phyloP scores from a whole-genome alignment of 2,888 invertebrate species.

The Theretra japonica region DNA sequence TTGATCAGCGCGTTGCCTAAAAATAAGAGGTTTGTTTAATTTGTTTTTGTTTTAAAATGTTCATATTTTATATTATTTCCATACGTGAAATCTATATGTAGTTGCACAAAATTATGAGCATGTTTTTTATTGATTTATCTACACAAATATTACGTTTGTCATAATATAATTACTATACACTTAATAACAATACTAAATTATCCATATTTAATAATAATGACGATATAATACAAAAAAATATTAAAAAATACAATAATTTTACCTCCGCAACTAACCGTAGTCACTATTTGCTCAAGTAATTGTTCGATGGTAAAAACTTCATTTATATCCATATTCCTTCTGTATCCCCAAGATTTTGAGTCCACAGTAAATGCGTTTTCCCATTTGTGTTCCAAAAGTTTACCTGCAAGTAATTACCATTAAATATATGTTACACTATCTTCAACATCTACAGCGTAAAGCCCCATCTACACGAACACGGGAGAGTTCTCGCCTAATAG shows the following conservation, averaged over 20 bases:
- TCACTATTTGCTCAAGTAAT: conserved; percentile 88
- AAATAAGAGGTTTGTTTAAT: background rate
- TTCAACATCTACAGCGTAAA: background rate
- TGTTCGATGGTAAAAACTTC: conserved; percentile 89
- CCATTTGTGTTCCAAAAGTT: conserved; percentile 91
- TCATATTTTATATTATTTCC: background rate
- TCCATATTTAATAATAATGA: background rate
- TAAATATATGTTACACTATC: background rate
- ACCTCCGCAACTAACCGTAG: conserved; percentile 94
- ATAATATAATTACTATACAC: too few species aligned
- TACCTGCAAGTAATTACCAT: conserved; percentile 52
- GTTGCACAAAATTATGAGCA: too few species aligned
- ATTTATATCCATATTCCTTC: conserved; percentile 87
- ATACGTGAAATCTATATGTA: too few species aligned
- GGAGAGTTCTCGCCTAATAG: too few species aligned
- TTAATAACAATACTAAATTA: background rate
- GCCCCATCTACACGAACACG: too few species aligned
- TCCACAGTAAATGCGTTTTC: conserved; percentile 98
- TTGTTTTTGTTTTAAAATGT: background rate
- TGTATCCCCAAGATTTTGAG: conserved; percentile 93
- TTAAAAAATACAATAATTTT: conserved; percentile 39
- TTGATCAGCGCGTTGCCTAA: conserved; percentile 89
- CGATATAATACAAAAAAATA: background rate
- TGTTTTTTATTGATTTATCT: too few species aligned
- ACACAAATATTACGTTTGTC: too few species aligned